Conservation (phyloP, 2,888 invertebrate species). For the Euclidia mi region DNA sequence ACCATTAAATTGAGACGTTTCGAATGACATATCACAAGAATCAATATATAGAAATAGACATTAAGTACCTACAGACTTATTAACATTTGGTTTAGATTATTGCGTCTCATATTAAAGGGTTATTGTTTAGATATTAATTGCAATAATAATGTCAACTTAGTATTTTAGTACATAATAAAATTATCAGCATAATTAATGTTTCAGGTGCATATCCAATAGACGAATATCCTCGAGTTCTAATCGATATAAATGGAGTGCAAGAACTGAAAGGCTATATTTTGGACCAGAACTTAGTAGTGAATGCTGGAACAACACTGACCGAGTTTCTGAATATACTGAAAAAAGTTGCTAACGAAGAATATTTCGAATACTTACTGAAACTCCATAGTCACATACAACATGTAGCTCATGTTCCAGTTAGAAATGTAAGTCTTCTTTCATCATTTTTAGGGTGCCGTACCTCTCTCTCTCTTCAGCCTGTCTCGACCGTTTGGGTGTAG, state of each 20-base stretch:
- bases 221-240: conserved; percentile 81
- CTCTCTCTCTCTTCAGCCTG: no score
- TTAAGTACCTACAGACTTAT: no score
- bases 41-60: no score
- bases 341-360: conserved; percentile 57
- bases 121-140: no score
- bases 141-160: no score
- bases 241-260: conserved; percentile 90
- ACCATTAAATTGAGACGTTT: no score
- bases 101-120: no score
- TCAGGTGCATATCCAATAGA: conserved; percentile 77
- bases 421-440: conserved; percentile 94
- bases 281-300: conserved; percentile 82
- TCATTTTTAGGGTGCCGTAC: no score
- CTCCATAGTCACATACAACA: conserved; percentile 91
- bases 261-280: conserved; percentile 85
- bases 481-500: no score
- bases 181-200: conserved; percentile 42
- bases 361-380: conserved; percentile 89
- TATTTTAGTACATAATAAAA: no score
- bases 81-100: no score
- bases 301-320: conserved; percentile 88
- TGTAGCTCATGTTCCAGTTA: conserved; percentile 92
- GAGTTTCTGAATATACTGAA: conserved; percentile 84
- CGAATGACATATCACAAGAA: no score